Evolutionary conservation across 23 tunicate genomes (phyloP), one percentile per base, ranked within the genome.

Genomic region (Phallusia fumigata): DNA sequence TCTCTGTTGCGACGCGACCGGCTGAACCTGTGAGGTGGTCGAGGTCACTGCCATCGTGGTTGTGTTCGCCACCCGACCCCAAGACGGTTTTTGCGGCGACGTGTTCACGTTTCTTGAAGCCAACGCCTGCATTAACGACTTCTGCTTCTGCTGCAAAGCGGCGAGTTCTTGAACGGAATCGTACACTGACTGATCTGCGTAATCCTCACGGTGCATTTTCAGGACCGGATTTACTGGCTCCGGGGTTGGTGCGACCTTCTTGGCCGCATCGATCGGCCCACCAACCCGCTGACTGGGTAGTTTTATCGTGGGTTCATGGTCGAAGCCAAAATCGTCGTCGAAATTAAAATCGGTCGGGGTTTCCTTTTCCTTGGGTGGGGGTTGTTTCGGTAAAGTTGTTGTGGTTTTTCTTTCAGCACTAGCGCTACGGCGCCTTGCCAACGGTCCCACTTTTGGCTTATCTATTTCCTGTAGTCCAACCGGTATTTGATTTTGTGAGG

Each of bases 261-360:
- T 81, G 1, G 77, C 0, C 28, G 16, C 69, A 8, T 24, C 69
- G 69, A 58, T 24, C 13, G 69, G 3, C 69, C 69, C 50, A 10
- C 65, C 79, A 2, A 32, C 35, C 31, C 76, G 79, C 65, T 79
- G 65, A 15, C 78, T 79, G 31, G 83, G 89, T 12, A 88, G 65
- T 6, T 82, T 82, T 52, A 88, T 88, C 12, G 92, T 88, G 24
- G 92, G 92, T 32, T 88, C 92, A 0, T 74, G 44, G 40, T 87
- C 82, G 44, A 87, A 82, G 15, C 82, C 86, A 87, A 87, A 87
- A 65, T 88, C 87, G 35, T 88, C 91, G 32, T 81, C 85, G 53
- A 87, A 76, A 31, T 76, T 76, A 76, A 79, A 85, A 10, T 58
- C 83, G 10, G 30, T 13, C 6, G 81, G 30, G 2, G 40, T 19